These are phyloP conservation scores for Peromyscus melanophrys DNA, from an alignment of 2,797 vertebrate species.

Conservation along the genomic window DNA sequence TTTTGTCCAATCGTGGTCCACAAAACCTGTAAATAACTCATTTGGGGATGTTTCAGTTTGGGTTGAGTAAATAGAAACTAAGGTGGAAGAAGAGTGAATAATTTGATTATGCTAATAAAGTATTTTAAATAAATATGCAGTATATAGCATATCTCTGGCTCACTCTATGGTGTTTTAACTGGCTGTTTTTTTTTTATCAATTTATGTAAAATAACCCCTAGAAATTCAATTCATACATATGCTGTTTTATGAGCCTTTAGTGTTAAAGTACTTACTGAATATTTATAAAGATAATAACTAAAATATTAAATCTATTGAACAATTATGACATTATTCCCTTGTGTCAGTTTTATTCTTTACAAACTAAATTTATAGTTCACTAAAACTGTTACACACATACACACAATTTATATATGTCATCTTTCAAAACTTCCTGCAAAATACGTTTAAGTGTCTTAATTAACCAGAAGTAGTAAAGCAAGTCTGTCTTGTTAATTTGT, in stretches of 20 bases:
- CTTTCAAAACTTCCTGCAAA: neutral
- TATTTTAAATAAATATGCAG: neutral
- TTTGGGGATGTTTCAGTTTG: neutral
- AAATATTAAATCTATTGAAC: neutral
- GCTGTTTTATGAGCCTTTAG: neutral
- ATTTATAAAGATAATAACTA: constrained; percentile 8
- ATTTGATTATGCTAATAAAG: neutral
- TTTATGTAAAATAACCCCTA: neutral
- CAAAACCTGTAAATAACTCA: neutral
- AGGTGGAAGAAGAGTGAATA: neutral
- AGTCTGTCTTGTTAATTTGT: neutral
- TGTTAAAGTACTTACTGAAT: neutral
- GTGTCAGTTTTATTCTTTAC: neutral
- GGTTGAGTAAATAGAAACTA: neutral
- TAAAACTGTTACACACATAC: neutral
- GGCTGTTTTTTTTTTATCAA: neutral
- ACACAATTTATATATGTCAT: neutral
- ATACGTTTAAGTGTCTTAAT: neutral
- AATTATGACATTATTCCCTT: constrained; percentile 18
- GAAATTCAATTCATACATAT: neutral
- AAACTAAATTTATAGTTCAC: neutral
- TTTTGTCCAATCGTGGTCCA: neutral
- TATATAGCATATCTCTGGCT: neutral
- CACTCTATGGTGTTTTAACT: neutral
- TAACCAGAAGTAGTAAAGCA: constrained; percentile 37